A percentile compares a stretch with the other conserved stretches of the same genome.
phyloP scores from a whole-genome alignment of 2,888 invertebrate species.

The Yponomeuta malinellus region DNA sequence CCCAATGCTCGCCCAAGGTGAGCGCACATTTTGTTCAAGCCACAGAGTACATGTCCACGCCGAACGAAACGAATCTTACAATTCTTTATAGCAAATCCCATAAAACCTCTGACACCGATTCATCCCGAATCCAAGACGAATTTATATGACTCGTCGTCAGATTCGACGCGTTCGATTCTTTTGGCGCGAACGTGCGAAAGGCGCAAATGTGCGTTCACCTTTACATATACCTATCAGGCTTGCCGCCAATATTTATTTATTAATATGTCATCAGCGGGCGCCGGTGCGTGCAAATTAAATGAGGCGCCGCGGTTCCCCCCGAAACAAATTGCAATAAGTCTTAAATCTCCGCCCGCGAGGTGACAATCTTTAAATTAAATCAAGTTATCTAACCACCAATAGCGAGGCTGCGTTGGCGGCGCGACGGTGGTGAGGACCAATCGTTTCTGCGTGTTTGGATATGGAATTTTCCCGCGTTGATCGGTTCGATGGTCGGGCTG shows the following conservation, averaged over 20 bases:
- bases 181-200: too few relatives aligned
- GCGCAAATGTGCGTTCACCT: too few relatives aligned
- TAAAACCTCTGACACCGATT: too few relatives aligned
- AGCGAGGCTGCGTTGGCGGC: constrained; percentile 30
- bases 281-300: constrained; percentile 57
- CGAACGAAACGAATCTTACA: too few relatives aligned
- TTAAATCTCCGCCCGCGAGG: constrained; percentile 50
- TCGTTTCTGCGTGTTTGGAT: constrained; percentile 44
- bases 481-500: not conserved
- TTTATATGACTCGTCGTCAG: too few relatives aligned
- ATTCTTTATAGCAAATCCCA: too few relatives aligned
- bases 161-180: too few relatives aligned
- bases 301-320: constrained; percentile 45
- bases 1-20: too few relatives aligned
- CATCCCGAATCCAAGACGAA: too few relatives aligned
- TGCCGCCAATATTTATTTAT: constrained; percentile 31
- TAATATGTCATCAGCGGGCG: constrained; percentile 39
- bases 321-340: constrained; percentile 68
- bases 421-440: constrained; percentile 40
- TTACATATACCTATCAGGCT: not conserved
- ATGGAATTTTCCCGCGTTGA: constrained; percentile 37
- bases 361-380: constrained; percentile 72
- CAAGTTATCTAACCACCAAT: constrained; percentile 59
- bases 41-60: too few relatives aligned
- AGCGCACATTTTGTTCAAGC: too few relatives aligned